Percentiles rank a stretch among this genome's conserved stretches.
Evolutionary conservation across 92 coral and sea anemone genomes (phyloP).

Genomic region (Bergia puertoricense): DNA sequence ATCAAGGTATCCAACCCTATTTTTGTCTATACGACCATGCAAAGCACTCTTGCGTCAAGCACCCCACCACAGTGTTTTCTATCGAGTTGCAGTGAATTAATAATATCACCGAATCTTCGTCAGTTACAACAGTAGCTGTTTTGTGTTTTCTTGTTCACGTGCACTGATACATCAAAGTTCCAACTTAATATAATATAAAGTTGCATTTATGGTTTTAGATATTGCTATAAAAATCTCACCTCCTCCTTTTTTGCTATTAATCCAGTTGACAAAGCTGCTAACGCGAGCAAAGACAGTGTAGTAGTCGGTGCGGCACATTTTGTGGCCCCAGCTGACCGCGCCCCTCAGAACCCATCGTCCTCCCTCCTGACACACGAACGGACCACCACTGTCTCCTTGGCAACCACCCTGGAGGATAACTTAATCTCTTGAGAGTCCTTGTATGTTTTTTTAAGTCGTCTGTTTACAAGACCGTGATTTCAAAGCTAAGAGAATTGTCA

Average conservation of each 20-base stretch:
- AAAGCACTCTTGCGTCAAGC: no score
- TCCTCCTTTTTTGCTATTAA: conserved; percentile 51
- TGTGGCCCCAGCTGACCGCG: conserved; percentile 89
- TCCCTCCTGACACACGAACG: conserved; percentile 84
- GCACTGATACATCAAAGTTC: no score
- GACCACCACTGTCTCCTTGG: conserved; percentile 94
- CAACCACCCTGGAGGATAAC: conserved; percentile 61
- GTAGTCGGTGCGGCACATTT: conserved; percentile 63
- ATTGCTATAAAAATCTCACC: not conserved
- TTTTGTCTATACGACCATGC: no score
- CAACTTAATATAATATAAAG: no score
- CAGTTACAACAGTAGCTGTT: no score
- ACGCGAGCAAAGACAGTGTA: conserved; percentile 88
- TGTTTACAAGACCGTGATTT: not conserved
- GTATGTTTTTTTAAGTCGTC: not conserved
- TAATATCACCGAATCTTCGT: no score
- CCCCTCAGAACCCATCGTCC: conserved; percentile 84
- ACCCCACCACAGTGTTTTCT: no score
- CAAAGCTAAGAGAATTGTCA: not conserved
- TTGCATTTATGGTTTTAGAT: no score
- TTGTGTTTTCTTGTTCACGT: no score
- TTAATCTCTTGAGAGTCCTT: not conserved
- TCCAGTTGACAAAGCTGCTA: conserved; percentile 75
- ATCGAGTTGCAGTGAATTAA: no score
- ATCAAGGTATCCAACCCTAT: no score